phyloP scores from a whole-genome alignment of 2,113 vertebrate genomes.

The Oncorhynchus mykiss region DNA sequence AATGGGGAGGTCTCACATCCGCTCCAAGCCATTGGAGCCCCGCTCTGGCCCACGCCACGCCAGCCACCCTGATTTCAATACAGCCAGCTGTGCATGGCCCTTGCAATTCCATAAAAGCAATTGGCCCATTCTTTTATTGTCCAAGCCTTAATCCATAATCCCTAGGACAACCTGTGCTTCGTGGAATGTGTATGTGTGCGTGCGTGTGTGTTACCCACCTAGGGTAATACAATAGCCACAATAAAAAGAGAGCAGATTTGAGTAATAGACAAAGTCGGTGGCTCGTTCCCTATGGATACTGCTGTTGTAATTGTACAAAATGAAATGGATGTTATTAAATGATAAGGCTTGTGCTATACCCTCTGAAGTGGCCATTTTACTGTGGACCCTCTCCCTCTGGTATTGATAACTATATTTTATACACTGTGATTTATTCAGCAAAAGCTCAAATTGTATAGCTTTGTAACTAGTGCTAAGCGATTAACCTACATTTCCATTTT shows the following conservation, averaged over 20 bases:
- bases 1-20: slow-evolving; percentile 45
- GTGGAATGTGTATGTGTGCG: slow-evolving; percentile 33
- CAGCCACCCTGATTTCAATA: slow-evolving; percentile 20
- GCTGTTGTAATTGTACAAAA: slow-evolving; percentile 51
- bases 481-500: no score
- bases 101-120: slow-evolving; percentile 64
- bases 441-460: neutral
- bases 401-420: slow-evolving; percentile 39
- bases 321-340: slow-evolving; percentile 52
- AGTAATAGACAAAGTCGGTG: slow-evolving; percentile 37
- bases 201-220: neutral
- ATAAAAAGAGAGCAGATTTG: slow-evolving; percentile 38
- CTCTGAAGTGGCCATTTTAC: slow-evolving; percentile 28
- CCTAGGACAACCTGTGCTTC: slow-evolving; percentile 29
- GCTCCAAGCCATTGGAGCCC: slow-evolving; percentile 28
- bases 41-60: slow-evolving; percentile 18
- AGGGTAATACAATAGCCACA: slow-evolving; percentile 31
- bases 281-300: slow-evolving; percentile 23
- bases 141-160: slow-evolving; percentile 28
- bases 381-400: neutral
- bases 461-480: neutral
- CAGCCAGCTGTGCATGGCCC: slow-evolving; percentile 52
- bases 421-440: slow-evolving; percentile 9
- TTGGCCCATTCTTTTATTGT: slow-evolving; percentile 43
- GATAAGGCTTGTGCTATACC: slow-evolving; percentile 38